Evolutionary conservation across 2,888 invertebrate genomes (phyloP), one percentile per base, ranked within the genome.

Genomic region (Lithophane semibrunnea): DNA sequence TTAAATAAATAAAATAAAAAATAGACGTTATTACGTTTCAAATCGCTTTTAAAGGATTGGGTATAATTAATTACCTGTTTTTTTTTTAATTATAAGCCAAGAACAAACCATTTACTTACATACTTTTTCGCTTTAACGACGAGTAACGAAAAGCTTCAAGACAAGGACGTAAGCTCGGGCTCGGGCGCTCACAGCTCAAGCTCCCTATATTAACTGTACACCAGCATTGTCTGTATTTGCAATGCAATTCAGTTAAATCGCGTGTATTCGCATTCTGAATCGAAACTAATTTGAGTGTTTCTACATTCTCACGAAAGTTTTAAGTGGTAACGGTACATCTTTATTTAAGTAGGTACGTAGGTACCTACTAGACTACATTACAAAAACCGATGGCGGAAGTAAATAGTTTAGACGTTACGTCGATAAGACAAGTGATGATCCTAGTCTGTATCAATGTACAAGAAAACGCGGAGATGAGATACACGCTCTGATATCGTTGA

Each of bases 281-380:
- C 80, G 88, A 87, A 86, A 86, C 85, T 85, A 85, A 88, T 87
- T 88, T 88, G 78, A 88, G 86, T 87, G 88, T 88, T 85, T 86
- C 76, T 85, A 82, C 85, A 89, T 92, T 92, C 92, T 90, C 92
- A 91, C 91, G 91, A 91, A 90, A 90, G 90, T 90, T 91, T 90
- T 90, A 90, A 91, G 90, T 86, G 88, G 82, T 91, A 92, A 92
- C 92, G 91, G 92, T 89, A 90, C 81, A 82, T 86, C 88, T 90
- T 88, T 88, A 90, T 90, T 90, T 88, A 89, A 88, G 83, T 87
- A 81, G 77, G 72, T 83, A 88, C 37, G 37, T 37, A 81, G 77
- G 72, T 83, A 88, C 37, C 3, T 37, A 37, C 88, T 86, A 87
- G 85, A 89, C 87, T 86, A 88, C 84, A 86, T 88, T 84, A 89